These are phyloP conservation scores for Girardinichthys multiradiatus DNA, from an alignment of 2,113 vertebrate genomes.

Conservation along the genomic window DNA sequence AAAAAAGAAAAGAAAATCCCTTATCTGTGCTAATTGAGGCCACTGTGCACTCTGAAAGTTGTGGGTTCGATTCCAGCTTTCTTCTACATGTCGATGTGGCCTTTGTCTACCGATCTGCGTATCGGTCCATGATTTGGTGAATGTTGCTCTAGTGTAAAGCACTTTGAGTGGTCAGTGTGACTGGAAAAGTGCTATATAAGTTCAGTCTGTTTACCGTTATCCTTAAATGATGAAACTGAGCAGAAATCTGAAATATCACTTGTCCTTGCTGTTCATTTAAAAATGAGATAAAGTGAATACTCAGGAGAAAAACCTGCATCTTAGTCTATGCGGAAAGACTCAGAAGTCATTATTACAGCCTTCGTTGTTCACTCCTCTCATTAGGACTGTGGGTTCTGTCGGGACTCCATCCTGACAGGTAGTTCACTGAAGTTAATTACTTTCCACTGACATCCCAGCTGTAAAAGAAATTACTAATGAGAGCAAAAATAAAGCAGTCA, in stretches of 20 bases:
- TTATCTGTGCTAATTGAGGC: too few species aligned
- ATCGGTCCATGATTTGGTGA: too few species aligned
- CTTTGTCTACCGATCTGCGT: too few species aligned
- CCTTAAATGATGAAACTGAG: not conserved
- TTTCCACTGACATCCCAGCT: slow-evolving; percentile 44
- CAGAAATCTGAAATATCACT: not conserved
- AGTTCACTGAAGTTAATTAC: slow-evolving; percentile 58
- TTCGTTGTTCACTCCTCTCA: slow-evolving; percentile 40
- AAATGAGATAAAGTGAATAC: not conserved
- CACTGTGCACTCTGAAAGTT: too few species aligned
- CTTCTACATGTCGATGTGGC: too few species aligned
- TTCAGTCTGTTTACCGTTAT: too few species aligned
- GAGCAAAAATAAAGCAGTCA: not conserved
- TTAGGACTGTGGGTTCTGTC: slow-evolving; percentile 20
- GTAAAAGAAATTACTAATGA: slow-evolving; percentile 54
- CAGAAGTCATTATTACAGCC: slow-evolving; percentile 21
- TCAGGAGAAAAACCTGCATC: not conserved
- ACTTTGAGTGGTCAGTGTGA: too few species aligned
- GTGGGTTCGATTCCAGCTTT: too few species aligned
- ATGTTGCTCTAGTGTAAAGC: too few species aligned
- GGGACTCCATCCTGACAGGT: slow-evolving; percentile 37
- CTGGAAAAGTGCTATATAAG: too few species aligned
- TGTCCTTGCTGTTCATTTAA: not conserved
- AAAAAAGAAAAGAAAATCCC: too few species aligned
- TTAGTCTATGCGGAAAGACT: not conserved